These are phyloP conservation scores for Pseudochirops cupreus DNA, from an alignment of 2,797 vertebrate species.

Conservation along the genomic window DNA sequence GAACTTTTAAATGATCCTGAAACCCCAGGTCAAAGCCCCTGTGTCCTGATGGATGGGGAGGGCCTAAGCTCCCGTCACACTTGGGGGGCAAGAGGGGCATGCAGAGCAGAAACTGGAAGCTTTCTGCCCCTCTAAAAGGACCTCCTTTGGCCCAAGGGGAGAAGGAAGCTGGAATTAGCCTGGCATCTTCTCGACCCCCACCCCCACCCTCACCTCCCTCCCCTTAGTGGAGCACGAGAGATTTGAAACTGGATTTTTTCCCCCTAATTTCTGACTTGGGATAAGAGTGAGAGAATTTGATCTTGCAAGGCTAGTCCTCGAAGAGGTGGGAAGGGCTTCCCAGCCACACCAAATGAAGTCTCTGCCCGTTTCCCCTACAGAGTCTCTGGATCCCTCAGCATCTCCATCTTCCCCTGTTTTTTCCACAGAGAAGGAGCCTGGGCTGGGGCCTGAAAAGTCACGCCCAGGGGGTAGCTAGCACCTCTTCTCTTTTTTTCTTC, in stretches of 20 bases:
- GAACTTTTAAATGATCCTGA: not conserved
- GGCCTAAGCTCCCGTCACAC: slow-evolving; percentile 41
- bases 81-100: not conserved
- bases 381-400: not conserved
- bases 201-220: not conserved
- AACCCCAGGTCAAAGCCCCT: slow-evolving; percentile 15
- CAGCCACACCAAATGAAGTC: not conserved
- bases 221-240: too few species aligned
- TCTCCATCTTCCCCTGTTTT: not conserved
- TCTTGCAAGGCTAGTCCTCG: not conserved
- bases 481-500: not conserved
- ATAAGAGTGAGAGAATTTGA: not conserved
- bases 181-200: not conserved
- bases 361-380: not conserved
- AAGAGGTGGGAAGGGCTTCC: not conserved
- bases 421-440: not conserved
- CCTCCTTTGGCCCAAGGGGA: not conserved
- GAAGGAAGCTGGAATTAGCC: not conserved
- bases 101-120: slow-evolving; percentile 29
- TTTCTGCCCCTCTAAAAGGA: not conserved
- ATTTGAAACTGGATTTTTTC: too few species aligned
- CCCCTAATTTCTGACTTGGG: not conserved
- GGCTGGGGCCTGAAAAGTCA: not conserved
- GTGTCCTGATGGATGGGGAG: slow-evolving; percentile 59
- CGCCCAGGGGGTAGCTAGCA: not conserved